Evolutionary conservation across 2,888 invertebrate genomes (phyloP), one percentile per base, ranked within the genome.

Genomic region (Encarsia formosa): DNA sequence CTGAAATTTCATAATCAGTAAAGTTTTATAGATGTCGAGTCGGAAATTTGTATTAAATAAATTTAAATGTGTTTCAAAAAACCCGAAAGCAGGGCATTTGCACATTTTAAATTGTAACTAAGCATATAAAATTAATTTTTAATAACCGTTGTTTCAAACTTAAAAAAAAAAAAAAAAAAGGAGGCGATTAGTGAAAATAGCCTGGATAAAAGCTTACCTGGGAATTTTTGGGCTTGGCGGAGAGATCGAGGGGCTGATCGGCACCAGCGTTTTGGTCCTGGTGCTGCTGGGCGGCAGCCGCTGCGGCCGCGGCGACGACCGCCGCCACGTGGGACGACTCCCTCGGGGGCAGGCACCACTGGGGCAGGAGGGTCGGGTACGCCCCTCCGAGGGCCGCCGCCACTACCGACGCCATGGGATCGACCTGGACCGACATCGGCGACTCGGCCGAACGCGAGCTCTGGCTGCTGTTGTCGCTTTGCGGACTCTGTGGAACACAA

Each of bases 221-320:
- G 69, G 70, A 70, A 61, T 65, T 71, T 70, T 83, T 67, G 79
- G 86, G 79, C 82, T 81, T 90, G 70, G 88, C 86, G 78, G 90
- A 91, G 69, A 91, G 84, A 79, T 91, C 91, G 66, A 91, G 81
- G 18, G 91, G 91, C 76, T 88, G 88, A 70, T 89, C 89, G 59
- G 81, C 78, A 67, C 66, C 65, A 56, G 68, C 64, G 57, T 63
- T 68, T 59, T 73, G 71, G 59, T 69, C 71, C 53, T 71, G 71
- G 44, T 67, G 59, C 49, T 67, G 72, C 63, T 71, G 54, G 76
- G 75, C 56, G 13, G 49, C 48, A 2, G 48, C 41, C 5, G 49
- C 32, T 64, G 71, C 56, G 75, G 76, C 39, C 72, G 74, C 43
- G 71, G 66, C 61, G 75, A n/a, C 32, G 9, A 46, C 41, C 64